These are phyloP conservation scores for Eupithecia pulchellata DNA, from an alignment of 2,888 invertebrate genomes.

Conservation along the genomic window DNA sequence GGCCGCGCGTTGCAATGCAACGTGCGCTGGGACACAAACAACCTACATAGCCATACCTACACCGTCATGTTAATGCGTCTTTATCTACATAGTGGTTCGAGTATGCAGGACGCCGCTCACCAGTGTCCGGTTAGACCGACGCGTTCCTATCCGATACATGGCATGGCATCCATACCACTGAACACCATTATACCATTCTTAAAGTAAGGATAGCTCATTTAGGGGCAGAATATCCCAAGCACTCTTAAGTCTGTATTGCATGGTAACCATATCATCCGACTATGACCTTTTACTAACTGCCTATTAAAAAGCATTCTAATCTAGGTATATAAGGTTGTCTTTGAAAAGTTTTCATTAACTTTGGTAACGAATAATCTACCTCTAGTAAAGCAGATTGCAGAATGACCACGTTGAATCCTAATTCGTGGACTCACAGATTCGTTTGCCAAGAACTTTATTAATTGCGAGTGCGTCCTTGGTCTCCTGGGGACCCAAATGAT, in stretches of 20 bases:
- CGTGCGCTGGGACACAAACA: constrained; percentile 73
- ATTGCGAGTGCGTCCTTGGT: too few relatives aligned
- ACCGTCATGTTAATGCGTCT: constrained; percentile 54
- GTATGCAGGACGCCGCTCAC: constrained; percentile 75
- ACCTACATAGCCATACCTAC: constrained; percentile 69
- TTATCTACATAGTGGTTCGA: constrained; percentile 69
- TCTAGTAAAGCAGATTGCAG: too few relatives aligned
- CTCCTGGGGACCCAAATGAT: too few relatives aligned
- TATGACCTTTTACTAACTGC: background rate
- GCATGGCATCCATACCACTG: constrained; percentile 69
- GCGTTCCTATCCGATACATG: constrained; percentile 57
- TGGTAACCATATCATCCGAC: background rate
- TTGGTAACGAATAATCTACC: too few relatives aligned
- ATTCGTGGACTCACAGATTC: too few relatives aligned
- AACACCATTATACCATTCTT: constrained; percentile 49
- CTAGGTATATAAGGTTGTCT: background rate
- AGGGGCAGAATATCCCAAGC: background rate
- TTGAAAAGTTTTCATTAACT: too few relatives aligned
- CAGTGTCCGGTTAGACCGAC: constrained; percentile 74
- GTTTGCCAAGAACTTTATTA: too few relatives aligned
- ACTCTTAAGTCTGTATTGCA: background rate
- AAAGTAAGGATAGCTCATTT: constrained; percentile 1
- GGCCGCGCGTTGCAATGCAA: constrained; percentile 79
- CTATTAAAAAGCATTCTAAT: background rate
- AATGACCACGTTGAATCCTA: too few relatives aligned